Conservation (phyloP, 2,113 vertebrate species). For the human (Homo sapiens) region GRCh38 chr7:53859001-53859500, state of each 20-base stretch:
- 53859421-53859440: neutral
- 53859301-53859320: neutral
- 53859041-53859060: neutral
- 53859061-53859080: neutral
- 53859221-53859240: neutral
- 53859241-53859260: neutral
- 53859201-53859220: neutral
- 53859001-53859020: neutral
- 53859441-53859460: neutral
- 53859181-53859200: neutral
- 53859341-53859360: neutral
- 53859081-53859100: neutral
- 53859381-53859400: neutral
- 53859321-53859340: neutral
- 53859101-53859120: neutral
- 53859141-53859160: neutral
- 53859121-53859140: neutral
- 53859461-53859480: neutral
- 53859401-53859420: neutral
- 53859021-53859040: neutral
- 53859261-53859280: neutral
- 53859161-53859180: neutral
- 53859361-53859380: neutral
- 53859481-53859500: neutral
- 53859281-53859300: neutral